phyloP scores from a whole-genome alignment of 2,113 vertebrate genomes.

The Tapirus terrestris region DNA sequence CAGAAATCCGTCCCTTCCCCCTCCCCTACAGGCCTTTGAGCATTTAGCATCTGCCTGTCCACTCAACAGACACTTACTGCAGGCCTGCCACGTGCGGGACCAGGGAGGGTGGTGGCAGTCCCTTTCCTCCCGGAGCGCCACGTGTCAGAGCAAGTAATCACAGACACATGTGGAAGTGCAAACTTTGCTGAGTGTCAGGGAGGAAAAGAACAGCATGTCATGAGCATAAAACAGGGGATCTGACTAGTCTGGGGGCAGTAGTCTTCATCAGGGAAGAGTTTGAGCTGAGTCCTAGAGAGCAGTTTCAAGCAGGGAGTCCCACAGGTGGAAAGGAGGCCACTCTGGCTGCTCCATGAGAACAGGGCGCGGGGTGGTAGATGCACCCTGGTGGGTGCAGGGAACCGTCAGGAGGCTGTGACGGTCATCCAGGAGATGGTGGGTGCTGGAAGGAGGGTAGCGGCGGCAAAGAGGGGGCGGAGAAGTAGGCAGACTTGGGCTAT shows the following conservation, averaged over 20 bases:
- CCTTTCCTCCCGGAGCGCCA: neutral
- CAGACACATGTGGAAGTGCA: neutral
- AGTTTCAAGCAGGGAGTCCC: neutral
- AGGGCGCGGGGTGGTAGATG: neutral
- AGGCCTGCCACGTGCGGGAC: rapidly evolving
- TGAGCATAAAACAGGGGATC: neutral
- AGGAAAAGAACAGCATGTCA: neutral
- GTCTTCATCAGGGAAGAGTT: neutral
- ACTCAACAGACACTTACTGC: neutral
- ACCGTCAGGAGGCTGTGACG: neutral
- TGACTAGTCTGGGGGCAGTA: neutral
- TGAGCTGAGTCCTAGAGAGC: neutral
- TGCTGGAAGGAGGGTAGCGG: neutral
- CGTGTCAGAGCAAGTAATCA: neutral
- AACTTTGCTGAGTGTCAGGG: neutral
- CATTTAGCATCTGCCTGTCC: too few species aligned
- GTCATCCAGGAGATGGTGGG: neutral
- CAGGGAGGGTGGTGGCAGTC: rapidly evolving
- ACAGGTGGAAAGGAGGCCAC: neutral
- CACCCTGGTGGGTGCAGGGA: neutral
- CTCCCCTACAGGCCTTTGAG: too few species aligned
- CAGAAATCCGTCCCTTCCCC: neutral
- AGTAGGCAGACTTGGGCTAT: neutral
- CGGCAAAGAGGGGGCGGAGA: neutral
- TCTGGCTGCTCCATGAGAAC: neutral